phyloP scores from a whole-genome alignment of 2,888 invertebrate genomes.

The Vandiemenella viatica region DNA sequence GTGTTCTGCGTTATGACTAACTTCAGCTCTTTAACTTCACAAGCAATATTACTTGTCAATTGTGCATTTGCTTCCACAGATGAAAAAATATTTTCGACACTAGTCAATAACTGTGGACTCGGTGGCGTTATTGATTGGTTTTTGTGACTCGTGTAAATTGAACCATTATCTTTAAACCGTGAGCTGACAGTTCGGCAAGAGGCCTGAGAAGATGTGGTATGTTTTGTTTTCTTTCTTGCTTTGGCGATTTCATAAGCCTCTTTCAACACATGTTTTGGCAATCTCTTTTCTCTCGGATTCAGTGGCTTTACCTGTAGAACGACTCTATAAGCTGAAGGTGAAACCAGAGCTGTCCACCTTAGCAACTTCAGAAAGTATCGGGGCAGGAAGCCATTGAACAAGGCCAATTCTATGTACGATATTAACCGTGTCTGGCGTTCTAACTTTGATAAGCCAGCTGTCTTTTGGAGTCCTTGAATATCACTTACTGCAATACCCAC shows the following conservation, averaged over 20 bases:
- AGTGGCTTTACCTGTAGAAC: conserved; percentile 69
- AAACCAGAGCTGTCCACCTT: conserved; percentile 62
- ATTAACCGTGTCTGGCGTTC: conserved; percentile 77
- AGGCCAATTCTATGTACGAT: conserved; percentile 66
- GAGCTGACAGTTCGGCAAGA: conserved; percentile 20
- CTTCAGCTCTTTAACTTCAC: no score
- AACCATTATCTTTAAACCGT: no score
- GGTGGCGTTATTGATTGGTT: no score
- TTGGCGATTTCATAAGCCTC: conserved; percentile 70
- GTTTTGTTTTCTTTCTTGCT: conserved; percentile 37
- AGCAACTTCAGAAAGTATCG: conserved; percentile 56
- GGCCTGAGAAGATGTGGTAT: conserved; percentile 25
- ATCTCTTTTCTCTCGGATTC: conserved; percentile 65
- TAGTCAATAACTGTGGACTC: no score
- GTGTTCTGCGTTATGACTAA: no score
- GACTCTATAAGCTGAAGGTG: conserved; percentile 67
- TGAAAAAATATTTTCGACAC: no score
- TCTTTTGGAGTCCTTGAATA: conserved; percentile 71
- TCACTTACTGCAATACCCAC: conserved; percentile 81
- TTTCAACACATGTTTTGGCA: conserved; percentile 64
- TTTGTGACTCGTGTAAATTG: no score
- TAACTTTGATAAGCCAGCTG: conserved; percentile 66
- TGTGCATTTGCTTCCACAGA: no score
- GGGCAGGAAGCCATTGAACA: conserved; percentile 65
- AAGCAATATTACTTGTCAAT: no score